phyloP scores from a whole-genome alignment of 2,888 invertebrate genomes.

The Ischnura elegans region DNA sequence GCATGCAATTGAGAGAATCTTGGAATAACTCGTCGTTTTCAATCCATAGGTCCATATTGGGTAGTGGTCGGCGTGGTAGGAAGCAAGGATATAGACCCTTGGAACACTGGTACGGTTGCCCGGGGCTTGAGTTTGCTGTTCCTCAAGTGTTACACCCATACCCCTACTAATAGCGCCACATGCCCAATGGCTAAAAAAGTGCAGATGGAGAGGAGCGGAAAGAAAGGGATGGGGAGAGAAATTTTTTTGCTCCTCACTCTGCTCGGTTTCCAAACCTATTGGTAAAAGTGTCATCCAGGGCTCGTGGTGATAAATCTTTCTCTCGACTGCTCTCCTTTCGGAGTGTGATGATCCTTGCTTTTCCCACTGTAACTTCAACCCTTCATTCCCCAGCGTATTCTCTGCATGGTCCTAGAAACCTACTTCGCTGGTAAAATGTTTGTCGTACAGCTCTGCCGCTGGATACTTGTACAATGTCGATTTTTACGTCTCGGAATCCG shows the following conservation, averaged over 20 bases:
- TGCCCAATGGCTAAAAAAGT: not conserved
- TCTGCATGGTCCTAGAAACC: not conserved
- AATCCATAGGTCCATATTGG: slow-evolving; percentile 43
- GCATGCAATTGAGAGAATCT: not conserved
- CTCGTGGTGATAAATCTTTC: slow-evolving; percentile 23
- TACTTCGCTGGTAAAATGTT: not conserved
- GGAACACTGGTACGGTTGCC: slow-evolving; percentile 30
- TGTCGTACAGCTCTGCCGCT: not conserved
- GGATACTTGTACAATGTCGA: not conserved
- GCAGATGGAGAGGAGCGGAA: slow-evolving; percentile 31
- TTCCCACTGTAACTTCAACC: not conserved
- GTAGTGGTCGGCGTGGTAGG: slow-evolving; percentile 33
- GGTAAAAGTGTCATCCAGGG: slow-evolving; percentile 7
- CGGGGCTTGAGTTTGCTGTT: not conserved
- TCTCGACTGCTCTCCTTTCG: slow-evolving; percentile 1
- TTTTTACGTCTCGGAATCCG: not conserved
- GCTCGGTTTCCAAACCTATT: slow-evolving; percentile 18
- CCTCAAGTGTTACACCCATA: not conserved
- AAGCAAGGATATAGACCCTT: slow-evolving; percentile 43
- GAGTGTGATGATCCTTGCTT: not conserved
- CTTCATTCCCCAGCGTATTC: not conserved
- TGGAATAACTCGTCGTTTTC: slow-evolving; percentile 23
- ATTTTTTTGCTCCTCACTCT: not conserved
- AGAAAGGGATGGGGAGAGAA: slow-evolving; percentile 5
- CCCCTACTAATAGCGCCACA: not conserved